Evolutionary conservation across 2,113 vertebrate genomes (phyloP).

Genomic region (Phyllostomus discolor): DNA sequence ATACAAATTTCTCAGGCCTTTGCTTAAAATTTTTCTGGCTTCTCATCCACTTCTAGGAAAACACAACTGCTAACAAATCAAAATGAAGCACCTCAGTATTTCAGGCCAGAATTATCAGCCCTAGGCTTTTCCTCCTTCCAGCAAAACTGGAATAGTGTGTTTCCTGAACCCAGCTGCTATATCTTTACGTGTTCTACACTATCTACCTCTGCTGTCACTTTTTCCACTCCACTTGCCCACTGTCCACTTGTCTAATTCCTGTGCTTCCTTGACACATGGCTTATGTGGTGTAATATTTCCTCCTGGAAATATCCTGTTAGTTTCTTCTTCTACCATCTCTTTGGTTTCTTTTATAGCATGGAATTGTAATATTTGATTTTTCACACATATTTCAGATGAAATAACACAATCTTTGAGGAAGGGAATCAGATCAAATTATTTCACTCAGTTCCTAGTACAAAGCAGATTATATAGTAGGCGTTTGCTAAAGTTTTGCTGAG

Average conservation of each 20-base stretch:
- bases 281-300: not conserved
- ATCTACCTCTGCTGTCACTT: not conserved
- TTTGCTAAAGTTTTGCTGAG: not conserved
- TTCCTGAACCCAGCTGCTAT: not conserved
- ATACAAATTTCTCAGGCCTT: not conserved
- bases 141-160: not conserved
- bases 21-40: not conserved
- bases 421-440: not conserved
- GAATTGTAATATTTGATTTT: not conserved
- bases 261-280: not conserved
- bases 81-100: not conserved
- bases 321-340: not conserved
- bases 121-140: not conserved
- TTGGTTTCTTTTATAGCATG: not conserved
- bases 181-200: not conserved
- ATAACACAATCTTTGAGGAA: not conserved
- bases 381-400: conserved; percentile 1
- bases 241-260: not conserved
- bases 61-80: not conserved
- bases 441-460: not conserved
- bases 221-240: not conserved
- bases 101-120: not conserved
- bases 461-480: not conserved
- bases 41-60: not conserved
- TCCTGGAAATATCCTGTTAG: not conserved